These are phyloP conservation scores for Drosophila demipolita DNA, from an alignment of 2,888 invertebrate genomes.

Conservation along the genomic window DNA sequence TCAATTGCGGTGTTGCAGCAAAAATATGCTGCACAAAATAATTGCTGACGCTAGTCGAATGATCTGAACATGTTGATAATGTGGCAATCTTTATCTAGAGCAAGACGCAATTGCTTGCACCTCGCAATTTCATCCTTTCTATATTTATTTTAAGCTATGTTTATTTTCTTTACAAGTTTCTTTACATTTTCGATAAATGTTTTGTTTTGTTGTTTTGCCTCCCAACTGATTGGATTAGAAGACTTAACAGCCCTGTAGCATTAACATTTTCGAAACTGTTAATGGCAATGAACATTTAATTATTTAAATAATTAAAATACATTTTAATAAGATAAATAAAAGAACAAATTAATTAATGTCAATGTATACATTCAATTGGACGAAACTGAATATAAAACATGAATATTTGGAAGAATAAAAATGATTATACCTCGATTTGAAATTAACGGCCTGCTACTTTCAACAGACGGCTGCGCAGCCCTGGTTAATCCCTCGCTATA, in stretches of 20 bases:
- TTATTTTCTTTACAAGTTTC: neutral
- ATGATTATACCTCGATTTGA: neutral
- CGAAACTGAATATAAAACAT: neutral
- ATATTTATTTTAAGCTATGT: neutral
- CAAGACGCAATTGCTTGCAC: neutral
- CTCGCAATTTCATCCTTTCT: conserved; percentile 1
- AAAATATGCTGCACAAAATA: neutral
- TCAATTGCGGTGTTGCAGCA: neutral
- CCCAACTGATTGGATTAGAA: neutral
- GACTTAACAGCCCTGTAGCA: conserved; percentile 6
- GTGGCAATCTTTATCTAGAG: neutral
- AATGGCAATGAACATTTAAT: neutral
- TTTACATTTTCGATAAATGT: conserved; percentile 17
- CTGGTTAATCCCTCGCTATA: neutral
- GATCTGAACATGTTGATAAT: neutral
- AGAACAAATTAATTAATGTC: neutral
- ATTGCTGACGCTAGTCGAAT: neutral
- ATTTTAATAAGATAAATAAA: neutral
- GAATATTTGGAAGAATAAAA: neutral
- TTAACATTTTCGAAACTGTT: conserved; percentile 23
- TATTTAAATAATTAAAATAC: neutral
- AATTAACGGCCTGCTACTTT: neutral
- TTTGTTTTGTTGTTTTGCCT: conserved; percentile 8
- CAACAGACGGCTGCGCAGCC: neutral
- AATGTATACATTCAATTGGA: neutral